A percentile compares a stretch with the other conserved stretches of the same genome.
Evolutionary conservation across 2,113 vertebrate genomes (phyloP).

Genomic region (Delphinapterus leucas): DNA sequence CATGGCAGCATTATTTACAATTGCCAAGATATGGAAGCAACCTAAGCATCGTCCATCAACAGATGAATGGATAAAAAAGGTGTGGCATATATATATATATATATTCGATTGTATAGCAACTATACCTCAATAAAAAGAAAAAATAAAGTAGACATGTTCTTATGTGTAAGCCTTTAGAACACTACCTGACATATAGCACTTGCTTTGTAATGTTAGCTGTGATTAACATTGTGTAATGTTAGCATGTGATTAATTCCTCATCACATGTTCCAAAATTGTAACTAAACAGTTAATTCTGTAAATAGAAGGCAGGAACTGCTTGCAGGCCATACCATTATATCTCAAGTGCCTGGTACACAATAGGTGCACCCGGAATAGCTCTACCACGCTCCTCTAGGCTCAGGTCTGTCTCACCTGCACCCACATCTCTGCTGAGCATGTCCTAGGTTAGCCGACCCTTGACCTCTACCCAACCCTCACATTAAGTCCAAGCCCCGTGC

Average conservation of each 20-base stretch:
- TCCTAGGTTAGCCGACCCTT: neutral
- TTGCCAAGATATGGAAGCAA: neutral
- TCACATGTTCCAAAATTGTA: neutral
- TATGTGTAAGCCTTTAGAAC: neutral
- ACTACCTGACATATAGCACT: neutral
- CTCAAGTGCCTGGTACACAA: neutral
- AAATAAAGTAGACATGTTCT: neutral
- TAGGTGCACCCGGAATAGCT: neutral
- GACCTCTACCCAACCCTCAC: neutral
- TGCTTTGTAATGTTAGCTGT: neutral
- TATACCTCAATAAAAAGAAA: neutral
- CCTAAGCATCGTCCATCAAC: neutral
- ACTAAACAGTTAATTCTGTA: neutral
- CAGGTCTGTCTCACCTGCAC: neutral
- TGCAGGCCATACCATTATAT: neutral
- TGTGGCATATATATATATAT: neutral
- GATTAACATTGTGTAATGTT: no score
- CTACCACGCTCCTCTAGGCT: rapidly evolving
- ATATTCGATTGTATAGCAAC: neutral
- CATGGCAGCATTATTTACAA: neutral
- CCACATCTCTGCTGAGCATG: neutral
- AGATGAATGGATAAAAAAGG: neutral
- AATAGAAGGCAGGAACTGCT: neutral
- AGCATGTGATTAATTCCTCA: neutral
- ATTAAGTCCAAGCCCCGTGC: neutral